Conservation (phyloP, 2,888 invertebrate species). For the Cheilosia scutellata region DNA sequence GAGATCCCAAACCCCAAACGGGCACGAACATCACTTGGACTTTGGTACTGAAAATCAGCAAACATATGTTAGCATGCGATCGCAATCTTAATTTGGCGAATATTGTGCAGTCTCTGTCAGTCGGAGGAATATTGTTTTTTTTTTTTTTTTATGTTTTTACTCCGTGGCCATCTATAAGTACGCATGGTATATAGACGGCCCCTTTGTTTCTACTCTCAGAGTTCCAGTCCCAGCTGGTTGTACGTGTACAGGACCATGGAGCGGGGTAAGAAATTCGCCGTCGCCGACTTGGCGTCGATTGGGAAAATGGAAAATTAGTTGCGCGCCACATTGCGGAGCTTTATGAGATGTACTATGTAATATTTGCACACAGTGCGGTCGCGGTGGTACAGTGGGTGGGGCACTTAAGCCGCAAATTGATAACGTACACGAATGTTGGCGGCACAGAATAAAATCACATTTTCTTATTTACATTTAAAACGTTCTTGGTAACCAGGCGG, state of each 20-base stretch:
- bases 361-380: background rate
- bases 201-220: slow-evolving; percentile 18
- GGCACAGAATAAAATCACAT: background rate
- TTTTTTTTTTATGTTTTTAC: background rate
- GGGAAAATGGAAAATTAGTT: slow-evolving; percentile 51
- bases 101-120: slow-evolving; percentile 14
- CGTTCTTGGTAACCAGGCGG: slow-evolving; percentile 6
- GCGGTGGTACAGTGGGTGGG: slow-evolving; percentile 16
- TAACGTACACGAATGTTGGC: slow-evolving; percentile 32
- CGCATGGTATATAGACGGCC: slow-evolving; percentile 7
- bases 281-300: slow-evolving; percentile 37
- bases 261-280: slow-evolving; percentile 5
- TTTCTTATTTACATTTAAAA: background rate
- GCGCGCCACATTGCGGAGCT: slow-evolving; percentile 18
- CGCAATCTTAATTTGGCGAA: slow-evolving; percentile 21
- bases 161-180: slow-evolving; percentile 6
- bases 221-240: background rate
- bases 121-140: background rate
- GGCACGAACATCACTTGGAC: background rate
- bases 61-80: slow-evolving; percentile 16
- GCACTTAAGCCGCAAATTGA: slow-evolving; percentile 35
- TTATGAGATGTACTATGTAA: background rate
- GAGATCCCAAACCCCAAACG: background rate
- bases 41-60: slow-evolving; percentile 11
- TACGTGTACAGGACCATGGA: background rate